A percentile compares a stretch with the other conserved stretches of the same genome.
phyloP scores from a whole-genome alignment of 2,797 vertebrate genomes.

The Iguana delicatissima region DNA sequence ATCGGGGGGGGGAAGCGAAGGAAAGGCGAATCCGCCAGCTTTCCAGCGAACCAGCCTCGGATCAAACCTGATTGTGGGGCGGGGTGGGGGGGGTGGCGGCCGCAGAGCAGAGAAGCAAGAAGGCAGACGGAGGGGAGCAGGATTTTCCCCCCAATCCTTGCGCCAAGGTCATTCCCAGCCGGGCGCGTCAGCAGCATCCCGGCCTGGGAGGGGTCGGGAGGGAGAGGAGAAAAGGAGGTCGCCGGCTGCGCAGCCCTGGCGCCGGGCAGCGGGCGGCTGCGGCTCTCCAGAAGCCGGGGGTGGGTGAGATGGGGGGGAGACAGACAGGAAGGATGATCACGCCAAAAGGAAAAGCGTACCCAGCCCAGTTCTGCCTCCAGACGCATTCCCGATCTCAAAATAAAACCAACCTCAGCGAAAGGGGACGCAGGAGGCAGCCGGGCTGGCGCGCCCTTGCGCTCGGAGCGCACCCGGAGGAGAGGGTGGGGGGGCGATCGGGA shows the following conservation, averaged over 20 bases:
- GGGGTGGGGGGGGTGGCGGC: background rate
- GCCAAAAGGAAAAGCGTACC: too few relatives aligned
- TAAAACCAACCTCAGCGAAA: too few relatives aligned
- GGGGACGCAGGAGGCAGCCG: too few relatives aligned
- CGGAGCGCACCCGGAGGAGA: too few relatives aligned
- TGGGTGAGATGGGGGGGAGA: too few relatives aligned
- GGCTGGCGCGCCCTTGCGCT: too few relatives aligned
- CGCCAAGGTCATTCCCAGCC: constrained; percentile 7
- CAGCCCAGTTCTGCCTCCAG: too few relatives aligned
- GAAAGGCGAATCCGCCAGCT: background rate
- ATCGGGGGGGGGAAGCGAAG: too few relatives aligned
- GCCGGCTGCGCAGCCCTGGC: background rate
- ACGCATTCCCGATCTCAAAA: too few relatives aligned
- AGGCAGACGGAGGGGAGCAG: background rate
- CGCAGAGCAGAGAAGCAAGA: background rate
- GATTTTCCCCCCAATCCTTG: background rate
- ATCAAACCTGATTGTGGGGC: too few relatives aligned
- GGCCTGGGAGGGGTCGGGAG: background rate
- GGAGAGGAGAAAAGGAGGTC: background rate
- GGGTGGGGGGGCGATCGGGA: too few relatives aligned
- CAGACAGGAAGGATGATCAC: background rate
- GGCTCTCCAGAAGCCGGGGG: accelerated
- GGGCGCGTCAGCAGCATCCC: background rate
- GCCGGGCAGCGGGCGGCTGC: background rate
- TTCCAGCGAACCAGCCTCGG: too few relatives aligned